Percentiles rank a stretch among this genome's conserved stretches.
Conservation (phyloP, 1,140 invertebrate genomes). For the Zeugodacus cucurbitae region DNA sequence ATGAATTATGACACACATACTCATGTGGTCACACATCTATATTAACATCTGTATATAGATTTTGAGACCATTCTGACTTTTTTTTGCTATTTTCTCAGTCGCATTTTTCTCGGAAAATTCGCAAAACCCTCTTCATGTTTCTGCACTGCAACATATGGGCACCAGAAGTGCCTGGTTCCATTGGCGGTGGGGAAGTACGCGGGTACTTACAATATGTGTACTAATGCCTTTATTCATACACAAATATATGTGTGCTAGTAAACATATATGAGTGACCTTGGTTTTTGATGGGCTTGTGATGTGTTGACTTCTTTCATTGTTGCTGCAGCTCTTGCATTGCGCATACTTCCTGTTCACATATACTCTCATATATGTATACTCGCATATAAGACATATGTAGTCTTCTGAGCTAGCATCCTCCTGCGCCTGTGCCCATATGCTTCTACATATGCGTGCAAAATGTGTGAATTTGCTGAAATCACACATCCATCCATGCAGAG, state of each 20-base stretch:
- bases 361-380: not conserved
- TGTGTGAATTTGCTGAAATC: constrained; percentile 50
- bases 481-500: not conserved
- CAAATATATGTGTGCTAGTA: not conserved
- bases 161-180: not conserved
- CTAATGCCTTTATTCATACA: not conserved
- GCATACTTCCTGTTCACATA: not conserved
- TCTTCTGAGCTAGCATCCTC: not conserved
- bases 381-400: too few relatives aligned
- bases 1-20: not conserved
- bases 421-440: not conserved
- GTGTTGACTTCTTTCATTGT: not conserved
- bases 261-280: not conserved
- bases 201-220: not conserved
- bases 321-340: not conserved
- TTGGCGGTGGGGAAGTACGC: not conserved
- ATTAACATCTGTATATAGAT: not conserved
- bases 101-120: constrained; percentile 16
- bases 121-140: not conserved
- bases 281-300: not conserved
- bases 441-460: constrained; percentile 40
- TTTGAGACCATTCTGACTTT: not conserved
- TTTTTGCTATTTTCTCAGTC: not conserved
- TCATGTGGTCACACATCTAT: not conserved
- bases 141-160: constrained; percentile 18